Evolutionary conservation across 2,113 vertebrate genomes (phyloP).

Genomic region (Oreochromis tanganicae): DNA sequence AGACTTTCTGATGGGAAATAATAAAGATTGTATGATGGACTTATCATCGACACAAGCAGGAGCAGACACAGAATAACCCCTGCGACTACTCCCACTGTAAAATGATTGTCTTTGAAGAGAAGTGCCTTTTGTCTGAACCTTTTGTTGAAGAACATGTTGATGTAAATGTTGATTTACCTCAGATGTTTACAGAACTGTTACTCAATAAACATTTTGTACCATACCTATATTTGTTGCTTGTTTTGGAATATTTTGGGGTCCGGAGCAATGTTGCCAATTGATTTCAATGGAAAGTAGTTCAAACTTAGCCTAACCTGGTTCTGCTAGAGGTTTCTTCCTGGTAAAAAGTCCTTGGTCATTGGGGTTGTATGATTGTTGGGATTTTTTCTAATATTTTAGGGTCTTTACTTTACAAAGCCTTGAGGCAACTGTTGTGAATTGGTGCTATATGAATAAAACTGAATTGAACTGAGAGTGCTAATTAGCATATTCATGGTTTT

Average conservation of each 20-base stretch:
- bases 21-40: constrained; percentile 4
- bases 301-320: background rate
- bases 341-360: background rate
- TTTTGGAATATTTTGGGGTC: background rate
- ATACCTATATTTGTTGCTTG: constrained; percentile 2
- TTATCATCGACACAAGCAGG: constrained; percentile 2
- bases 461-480: background rate
- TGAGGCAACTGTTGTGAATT: background rate
- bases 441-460: background rate
- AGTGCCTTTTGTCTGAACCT: constrained; percentile 76
- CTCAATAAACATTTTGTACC: constrained; percentile 88
- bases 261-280: background rate
- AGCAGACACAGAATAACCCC: background rate
- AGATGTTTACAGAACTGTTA: constrained; percentile 82
- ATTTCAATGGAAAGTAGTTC: background rate
- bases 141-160: constrained; percentile 79
- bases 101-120: constrained; percentile 68
- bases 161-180: constrained; percentile 86
- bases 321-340: background rate
- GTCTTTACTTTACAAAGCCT: background rate
- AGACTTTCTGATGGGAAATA: background rate
- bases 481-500: background rate
- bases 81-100: constrained; percentile 32
- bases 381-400: background rate
- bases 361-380: background rate